Conservation (phyloP, 2,888 invertebrate species). For the Metellina segmentata region DNA sequence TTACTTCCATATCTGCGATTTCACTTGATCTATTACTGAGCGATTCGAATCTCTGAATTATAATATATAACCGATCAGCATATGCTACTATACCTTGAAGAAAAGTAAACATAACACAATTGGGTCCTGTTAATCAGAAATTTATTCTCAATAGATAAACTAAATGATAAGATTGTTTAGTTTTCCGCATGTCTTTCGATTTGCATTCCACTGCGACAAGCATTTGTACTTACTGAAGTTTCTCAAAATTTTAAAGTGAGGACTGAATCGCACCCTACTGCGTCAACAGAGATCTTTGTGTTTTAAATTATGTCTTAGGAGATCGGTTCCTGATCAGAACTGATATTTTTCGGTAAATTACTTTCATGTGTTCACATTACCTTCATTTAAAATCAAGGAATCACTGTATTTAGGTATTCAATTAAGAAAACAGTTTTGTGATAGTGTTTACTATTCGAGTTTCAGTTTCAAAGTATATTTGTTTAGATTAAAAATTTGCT, state of each 20-base stretch:
- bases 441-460: no score
- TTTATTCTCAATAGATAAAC: neutral
- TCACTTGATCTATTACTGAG: neutral
- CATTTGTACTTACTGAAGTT: neutral
- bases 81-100: constrained; percentile 37
- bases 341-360: neutral
- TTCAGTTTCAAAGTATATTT: neutral
- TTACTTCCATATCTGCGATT: neutral
- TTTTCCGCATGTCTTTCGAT: neutral
- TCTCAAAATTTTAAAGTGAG: neutral
- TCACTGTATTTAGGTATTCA: no score
- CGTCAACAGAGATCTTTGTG: neutral
- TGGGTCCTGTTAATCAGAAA: neutral
- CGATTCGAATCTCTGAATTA: neutral
- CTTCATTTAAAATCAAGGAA: no score
- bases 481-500: neutral
- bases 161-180: neutral
- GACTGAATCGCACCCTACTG: neutral
- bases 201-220: neutral
- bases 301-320: neutral
- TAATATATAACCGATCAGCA: constrained; percentile 17
- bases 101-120: constrained; percentile 55
- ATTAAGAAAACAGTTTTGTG: no score
- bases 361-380: neutral
- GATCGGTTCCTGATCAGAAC: neutral